Percentiles rank a stretch among this genome's conserved stretches.
These are phyloP conservation scores for Lagodon rhomboides DNA, from an alignment of 2,797 vertebrate species.

Conservation along the genomic window DNA sequence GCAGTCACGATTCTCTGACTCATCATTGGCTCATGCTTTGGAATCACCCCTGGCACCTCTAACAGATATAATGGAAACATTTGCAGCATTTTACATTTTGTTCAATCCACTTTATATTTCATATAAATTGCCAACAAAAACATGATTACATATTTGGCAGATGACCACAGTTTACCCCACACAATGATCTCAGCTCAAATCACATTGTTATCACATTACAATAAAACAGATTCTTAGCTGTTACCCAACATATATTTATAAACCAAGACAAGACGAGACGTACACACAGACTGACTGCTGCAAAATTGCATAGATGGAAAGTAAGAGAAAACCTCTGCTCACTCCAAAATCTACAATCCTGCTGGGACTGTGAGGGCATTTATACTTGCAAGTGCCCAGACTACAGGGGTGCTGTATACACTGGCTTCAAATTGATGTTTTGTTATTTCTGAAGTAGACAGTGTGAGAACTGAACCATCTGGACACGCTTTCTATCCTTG, in stretches of 20 bases:
- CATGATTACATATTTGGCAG: background rate
- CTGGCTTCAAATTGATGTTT: constrained; percentile 1
- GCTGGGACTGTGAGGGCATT: background rate
- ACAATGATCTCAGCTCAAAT: background rate
- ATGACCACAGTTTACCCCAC: background rate
- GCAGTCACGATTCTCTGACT: too few relatives aligned
- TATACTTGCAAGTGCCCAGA: background rate
- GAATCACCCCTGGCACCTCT: too few relatives aligned
- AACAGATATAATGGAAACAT: too few relatives aligned
- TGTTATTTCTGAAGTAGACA: constrained; percentile 11
- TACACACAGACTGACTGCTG: background rate
- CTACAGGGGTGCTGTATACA: background rate
- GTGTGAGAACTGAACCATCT: constrained; percentile 59
- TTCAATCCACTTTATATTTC: background rate
- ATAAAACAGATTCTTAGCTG: background rate
- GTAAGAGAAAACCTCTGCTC: background rate
- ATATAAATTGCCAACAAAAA: background rate
- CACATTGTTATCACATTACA: background rate
- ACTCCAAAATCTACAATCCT: background rate
- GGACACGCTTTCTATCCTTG: constrained; percentile 51
- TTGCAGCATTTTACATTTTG: background rate
- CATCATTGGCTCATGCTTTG: too few relatives aligned
- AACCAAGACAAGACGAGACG: background rate
- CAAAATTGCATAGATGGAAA: background rate
- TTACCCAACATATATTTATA: background rate